phyloP scores from a whole-genome alignment of 2,113 vertebrate species.

The Jaculus jaculus region DNA sequence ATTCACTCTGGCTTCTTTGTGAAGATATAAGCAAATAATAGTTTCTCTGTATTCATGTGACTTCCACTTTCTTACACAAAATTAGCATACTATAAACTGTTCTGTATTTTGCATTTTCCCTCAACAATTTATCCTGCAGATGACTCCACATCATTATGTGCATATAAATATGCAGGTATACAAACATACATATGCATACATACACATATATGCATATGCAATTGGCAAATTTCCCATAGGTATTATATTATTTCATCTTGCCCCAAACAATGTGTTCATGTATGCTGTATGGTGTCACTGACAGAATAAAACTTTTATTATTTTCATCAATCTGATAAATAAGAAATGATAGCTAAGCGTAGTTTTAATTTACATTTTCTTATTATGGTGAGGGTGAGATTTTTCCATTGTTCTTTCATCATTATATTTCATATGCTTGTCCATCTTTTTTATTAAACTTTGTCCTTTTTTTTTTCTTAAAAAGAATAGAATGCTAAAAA shows the following conservation, averaged over 20 bases:
- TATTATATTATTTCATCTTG: background rate
- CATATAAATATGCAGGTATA: background rate
- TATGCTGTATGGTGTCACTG: background rate
- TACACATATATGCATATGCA: background rate
- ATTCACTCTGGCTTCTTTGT: background rate
- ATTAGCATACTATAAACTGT: slow-evolving; percentile 25
- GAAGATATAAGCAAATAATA: slow-evolving; percentile 30
- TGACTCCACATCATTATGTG: background rate
- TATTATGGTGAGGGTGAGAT: background rate
- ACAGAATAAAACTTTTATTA: slow-evolving; percentile 42
- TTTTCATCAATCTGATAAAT: slow-evolving; percentile 53
- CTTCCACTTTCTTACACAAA: slow-evolving; percentile 8
- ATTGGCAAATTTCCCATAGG: background rate
- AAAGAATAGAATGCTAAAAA: background rate
- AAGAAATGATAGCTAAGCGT: slow-evolving; percentile 27
- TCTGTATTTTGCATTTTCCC: slow-evolving; percentile 17
- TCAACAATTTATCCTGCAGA: slow-evolving; percentile 15
- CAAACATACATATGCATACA: background rate
- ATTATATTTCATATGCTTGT: slow-evolving; percentile 31
- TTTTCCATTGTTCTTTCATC: slow-evolving; percentile 46
- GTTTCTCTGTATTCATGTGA: background rate
- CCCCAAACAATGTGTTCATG: background rate
- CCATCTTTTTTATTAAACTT: background rate
- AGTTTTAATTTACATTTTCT: slow-evolving; percentile 54
- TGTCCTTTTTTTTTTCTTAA: too few species aligned